A percentile compares a stretch with the other conserved stretches of the same genome.
phyloP scores from a whole-genome alignment of 2,113 vertebrate genomes.

The Okapia johnstoni region DNA sequence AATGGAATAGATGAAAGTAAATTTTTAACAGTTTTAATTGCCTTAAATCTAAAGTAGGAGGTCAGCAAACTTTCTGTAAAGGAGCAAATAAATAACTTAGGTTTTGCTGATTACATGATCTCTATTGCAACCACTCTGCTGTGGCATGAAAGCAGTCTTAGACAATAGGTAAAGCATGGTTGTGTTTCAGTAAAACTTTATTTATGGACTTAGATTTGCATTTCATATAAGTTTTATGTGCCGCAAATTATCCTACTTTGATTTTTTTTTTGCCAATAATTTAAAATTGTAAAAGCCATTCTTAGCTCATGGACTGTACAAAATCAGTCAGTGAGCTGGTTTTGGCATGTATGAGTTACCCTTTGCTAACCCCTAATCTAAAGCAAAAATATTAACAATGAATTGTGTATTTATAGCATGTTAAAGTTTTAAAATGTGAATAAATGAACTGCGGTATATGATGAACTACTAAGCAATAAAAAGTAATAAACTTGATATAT shows the following conservation, averaged over 20 bases:
- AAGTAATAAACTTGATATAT: neutral
- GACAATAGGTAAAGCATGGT: neutral
- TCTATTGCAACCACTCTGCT: neutral
- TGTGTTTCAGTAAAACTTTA: neutral
- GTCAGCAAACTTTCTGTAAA: neutral
- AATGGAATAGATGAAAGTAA: neutral
- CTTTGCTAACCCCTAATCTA: neutral
- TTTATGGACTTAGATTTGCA: neutral
- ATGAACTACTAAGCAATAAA: neutral
- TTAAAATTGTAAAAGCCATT: conserved; percentile 12
- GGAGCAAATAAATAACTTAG: neutral
- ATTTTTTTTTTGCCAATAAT: neutral
- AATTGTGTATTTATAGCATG: neutral
- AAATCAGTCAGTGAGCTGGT: neutral
- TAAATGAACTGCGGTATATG: neutral
- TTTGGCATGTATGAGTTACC: neutral
- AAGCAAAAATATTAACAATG: neutral
- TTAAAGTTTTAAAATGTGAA: neutral
- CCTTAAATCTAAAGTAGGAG: neutral
- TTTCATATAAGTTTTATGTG: neutral
- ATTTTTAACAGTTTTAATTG: neutral
- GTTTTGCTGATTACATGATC: neutral
- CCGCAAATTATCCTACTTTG: neutral
- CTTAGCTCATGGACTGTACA: neutral
- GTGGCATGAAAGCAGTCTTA: neutral